Evolutionary conservation across 2,113 vertebrate species (phyloP).

Genomic region (Isurus oxyrinchus): DNA sequence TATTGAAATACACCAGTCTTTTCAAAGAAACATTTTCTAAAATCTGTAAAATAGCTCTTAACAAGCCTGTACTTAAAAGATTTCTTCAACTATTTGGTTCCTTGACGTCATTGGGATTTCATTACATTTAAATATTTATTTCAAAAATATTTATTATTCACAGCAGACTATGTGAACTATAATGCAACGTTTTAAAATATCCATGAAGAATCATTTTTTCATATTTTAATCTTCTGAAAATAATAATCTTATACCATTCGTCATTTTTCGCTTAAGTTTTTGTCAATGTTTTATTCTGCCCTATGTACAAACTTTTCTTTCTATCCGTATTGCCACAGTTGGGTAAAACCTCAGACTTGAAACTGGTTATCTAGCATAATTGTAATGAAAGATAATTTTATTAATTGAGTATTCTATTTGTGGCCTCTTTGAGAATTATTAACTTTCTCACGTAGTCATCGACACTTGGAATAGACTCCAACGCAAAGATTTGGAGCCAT

Average conservation of each 20-base stretch:
- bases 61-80: slow-evolving; percentile 34
- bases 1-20: slow-evolving; percentile 27
- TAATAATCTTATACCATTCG: background rate
- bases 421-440: background rate
- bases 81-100: slow-evolving; percentile 22
- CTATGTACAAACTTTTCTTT: background rate
- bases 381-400: background rate
- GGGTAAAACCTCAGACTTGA: background rate
- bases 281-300: background rate
- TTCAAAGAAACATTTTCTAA: slow-evolving; percentile 30
- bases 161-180: background rate
- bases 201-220: background rate
- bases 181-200: background rate
- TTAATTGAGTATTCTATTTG: background rate
- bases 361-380: background rate
- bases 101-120: slow-evolving; percentile 29
- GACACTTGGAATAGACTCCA: background rate
- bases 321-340: background rate
- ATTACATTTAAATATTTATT: slow-evolving; percentile 26
- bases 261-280: background rate
- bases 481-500: background rate
- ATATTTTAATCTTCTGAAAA: background rate
- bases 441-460: background rate
- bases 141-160: slow-evolving; percentile 3
- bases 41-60: slow-evolving; percentile 29